phyloP scores from a whole-genome alignment of 1,140 invertebrate genomes.

The Caenorhabditis tropicalis region DNA sequence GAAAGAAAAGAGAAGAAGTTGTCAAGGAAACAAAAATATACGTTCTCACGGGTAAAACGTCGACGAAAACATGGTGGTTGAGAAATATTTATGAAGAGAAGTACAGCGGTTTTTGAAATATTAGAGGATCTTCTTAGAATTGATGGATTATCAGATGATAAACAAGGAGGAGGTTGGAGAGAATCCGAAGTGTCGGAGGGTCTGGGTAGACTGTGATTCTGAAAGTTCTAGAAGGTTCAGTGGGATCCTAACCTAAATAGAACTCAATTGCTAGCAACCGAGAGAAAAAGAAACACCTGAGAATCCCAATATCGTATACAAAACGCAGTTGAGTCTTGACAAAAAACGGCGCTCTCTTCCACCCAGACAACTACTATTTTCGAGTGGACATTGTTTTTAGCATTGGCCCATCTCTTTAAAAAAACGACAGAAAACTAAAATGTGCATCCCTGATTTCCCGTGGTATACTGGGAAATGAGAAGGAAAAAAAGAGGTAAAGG shows the following conservation, averaged over 20 bases:
- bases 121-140: too few species aligned
- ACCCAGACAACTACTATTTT: not conserved
- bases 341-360: not conserved
- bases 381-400: not conserved
- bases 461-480: not conserved
- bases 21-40: not conserved
- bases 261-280: too few species aligned
- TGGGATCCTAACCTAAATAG: too few species aligned
- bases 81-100: not conserved
- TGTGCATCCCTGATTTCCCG: conserved; percentile 33
- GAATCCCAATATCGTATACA: not conserved
- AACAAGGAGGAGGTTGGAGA: too few species aligned
- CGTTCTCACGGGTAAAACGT: not conserved
- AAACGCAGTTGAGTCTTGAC: not conserved
- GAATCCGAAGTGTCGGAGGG: too few species aligned
- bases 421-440: not conserved
- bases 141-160: too few species aligned
- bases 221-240: too few species aligned
- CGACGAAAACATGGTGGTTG: not conserved
- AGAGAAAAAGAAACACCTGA: not conserved
- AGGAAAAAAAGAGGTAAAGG: too few species aligned
- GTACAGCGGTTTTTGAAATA: too few species aligned
- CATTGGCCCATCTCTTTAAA: not conserved
- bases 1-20: not conserved
- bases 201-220: too few species aligned